phyloP scores from a whole-genome alignment of 2,888 invertebrate genomes.

The Dryobota labecula region DNA sequence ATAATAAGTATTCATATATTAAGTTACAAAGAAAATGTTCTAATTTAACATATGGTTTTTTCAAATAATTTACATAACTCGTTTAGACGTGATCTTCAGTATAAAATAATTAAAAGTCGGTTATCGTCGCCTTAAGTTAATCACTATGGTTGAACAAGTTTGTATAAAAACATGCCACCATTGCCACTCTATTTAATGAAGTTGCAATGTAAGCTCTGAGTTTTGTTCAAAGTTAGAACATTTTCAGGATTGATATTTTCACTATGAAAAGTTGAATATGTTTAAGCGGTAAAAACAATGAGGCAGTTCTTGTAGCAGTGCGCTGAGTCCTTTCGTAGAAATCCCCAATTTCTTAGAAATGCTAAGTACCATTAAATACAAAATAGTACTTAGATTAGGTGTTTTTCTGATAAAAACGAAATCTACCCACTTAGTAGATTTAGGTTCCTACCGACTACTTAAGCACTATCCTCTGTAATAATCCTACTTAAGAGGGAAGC shows the following conservation, averaged over 20 bases:
- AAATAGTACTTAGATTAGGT: not conserved
- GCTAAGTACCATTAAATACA: not conserved
- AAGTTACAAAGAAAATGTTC: no score
- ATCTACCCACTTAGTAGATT: not conserved
- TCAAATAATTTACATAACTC: no score
- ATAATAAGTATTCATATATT: no score
- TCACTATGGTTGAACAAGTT: not conserved
- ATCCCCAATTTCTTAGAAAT: not conserved
- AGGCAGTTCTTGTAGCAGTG: not conserved
- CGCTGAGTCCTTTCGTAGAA: not conserved
- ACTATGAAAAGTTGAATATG: not conserved
- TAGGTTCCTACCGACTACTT: not conserved
- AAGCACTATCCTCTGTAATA: not conserved
- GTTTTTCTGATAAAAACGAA: not conserved
- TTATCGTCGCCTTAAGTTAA: no score
- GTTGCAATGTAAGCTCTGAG: not conserved
- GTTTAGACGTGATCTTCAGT: no score
- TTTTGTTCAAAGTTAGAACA: slow-evolving; percentile 11
- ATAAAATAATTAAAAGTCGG: no score
- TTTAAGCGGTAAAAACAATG: not conserved
- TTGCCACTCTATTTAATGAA: slow-evolving; percentile 37
- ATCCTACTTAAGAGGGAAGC: no score
- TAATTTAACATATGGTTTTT: no score
- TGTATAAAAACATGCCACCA: slow-evolving; percentile 2
- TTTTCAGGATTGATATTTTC: not conserved